Base-by-base conservation (phyloP, 1,140 invertebrate species). In the Agrilus planipennis region DNA sequence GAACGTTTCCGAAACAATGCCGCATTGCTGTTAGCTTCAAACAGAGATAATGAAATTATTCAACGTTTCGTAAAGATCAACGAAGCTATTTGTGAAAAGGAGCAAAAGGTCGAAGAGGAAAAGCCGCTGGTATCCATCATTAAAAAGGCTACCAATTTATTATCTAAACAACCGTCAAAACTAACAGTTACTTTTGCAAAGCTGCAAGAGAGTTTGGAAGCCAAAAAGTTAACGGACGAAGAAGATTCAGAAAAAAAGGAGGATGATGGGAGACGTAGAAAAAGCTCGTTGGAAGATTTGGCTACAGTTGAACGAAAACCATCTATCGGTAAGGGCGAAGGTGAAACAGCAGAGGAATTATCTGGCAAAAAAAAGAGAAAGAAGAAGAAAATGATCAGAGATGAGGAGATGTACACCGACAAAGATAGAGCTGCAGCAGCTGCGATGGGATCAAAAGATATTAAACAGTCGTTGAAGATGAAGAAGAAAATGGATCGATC, bases 341-440 rank as follows among this genome's bases (percentile, higher is more conserved):
- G 37, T 40, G 14, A 54, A 42, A 38, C 50, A 52, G 29, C 60
- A 58, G 42, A 54, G 53, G 21, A 69, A 65, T 50, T 65, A 64
- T n/a, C n/a, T n/a, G n/a, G n/a, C n/a, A 65, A 68, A 63, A 45
- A 64, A 50, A 69, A 65, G 9, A 67, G 70, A 18, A 61, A 68
- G 44, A 69, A 73, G 17, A 68, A 71, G 14, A 68, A 70, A n/a
- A 64, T 57, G 41, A 52, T 42, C 31, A 53, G 59, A 46, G 52
- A 58, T 16, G 76, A 82, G 48, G 86, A 90, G 54, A 61, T 84
- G 10, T 91, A 89, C 55, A 89, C 85, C 7, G 88, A 91, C 58
- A 91, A 90, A 54, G 88, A 90, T 58, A 63, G 88, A 7, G 88
- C 88, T 0, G 87, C 88, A 0, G 86, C 87, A 1, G 86, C 89